Conservation (phyloP, 2,113 vertebrate genomes). For the Nansenia antarctica region DNA sequence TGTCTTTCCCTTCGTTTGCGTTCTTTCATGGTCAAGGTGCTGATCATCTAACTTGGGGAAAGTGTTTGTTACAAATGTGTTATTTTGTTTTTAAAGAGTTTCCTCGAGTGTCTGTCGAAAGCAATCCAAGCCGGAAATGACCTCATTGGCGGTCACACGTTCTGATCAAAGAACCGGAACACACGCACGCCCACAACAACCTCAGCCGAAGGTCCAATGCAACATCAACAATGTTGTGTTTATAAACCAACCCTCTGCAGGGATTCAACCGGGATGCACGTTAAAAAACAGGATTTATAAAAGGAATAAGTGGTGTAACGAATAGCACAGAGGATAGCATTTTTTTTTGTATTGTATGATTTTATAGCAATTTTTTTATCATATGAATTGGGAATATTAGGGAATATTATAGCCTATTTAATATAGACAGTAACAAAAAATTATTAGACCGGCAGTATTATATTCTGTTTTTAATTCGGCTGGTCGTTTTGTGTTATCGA, state of each 20-base stretch:
- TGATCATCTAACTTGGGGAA: not conserved
- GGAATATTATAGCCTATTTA: too few species aligned
- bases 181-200: constrained; percentile 38
- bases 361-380: not conserved
- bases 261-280: not conserved
- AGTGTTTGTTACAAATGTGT: not conserved
- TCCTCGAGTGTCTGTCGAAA: not conserved
- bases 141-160: constrained; percentile 1
- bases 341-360: too few species aligned
- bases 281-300: not conserved
- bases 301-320: not conserved
- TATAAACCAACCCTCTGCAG: not conserved
- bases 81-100: not conserved
- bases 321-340: not conserved
- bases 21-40: not conserved
- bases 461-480: not conserved
- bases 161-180: constrained; percentile 58
- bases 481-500: not conserved
- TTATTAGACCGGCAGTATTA: too few species aligned
- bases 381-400: not conserved
- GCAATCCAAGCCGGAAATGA: constrained; percentile 44
- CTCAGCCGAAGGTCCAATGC: not conserved
- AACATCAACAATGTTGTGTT: not conserved
- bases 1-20: not conserved
- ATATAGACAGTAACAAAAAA: too few species aligned